phyloP scores from a whole-genome alignment of 2,113 vertebrate species.

The Theropithecus gelada region DNA sequence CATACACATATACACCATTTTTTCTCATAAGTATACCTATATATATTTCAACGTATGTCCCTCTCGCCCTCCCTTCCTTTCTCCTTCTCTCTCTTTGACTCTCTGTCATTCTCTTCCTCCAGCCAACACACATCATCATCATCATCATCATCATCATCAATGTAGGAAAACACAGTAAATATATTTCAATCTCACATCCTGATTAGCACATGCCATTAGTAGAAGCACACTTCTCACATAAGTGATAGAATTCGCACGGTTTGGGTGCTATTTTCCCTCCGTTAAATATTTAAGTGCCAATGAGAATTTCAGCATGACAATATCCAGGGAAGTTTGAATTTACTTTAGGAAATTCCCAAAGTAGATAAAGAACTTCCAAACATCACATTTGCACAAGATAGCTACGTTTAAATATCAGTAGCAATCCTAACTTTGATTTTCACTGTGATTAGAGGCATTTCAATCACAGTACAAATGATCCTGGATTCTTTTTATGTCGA shows the following conservation, averaged over 20 bases:
- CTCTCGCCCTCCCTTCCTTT: background rate
- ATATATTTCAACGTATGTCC: background rate
- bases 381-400: background rate
- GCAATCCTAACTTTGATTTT: background rate
- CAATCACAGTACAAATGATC: constrained; percentile 16
- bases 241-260: constrained; percentile 42
- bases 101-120: background rate
- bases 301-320: constrained; percentile 47
- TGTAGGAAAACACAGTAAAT: constrained; percentile 43
- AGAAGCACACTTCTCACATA: constrained; percentile 52
- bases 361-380: constrained; percentile 27
- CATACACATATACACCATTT: background rate
- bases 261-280: constrained; percentile 52
- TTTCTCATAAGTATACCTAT: background rate
- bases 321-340: constrained; percentile 50
- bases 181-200: background rate
- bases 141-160: background rate
- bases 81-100: background rate
- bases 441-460: background rate
- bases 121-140: too few relatives aligned
- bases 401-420: background rate
- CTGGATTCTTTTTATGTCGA: background rate
- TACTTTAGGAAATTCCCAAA: constrained; percentile 61
- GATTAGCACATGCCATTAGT: constrained; percentile 22
- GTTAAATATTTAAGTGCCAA: constrained; percentile 69